These are phyloP conservation scores for Eristalis pertinax DNA, from an alignment of 2,888 invertebrate species.

Conservation along the genomic window DNA sequence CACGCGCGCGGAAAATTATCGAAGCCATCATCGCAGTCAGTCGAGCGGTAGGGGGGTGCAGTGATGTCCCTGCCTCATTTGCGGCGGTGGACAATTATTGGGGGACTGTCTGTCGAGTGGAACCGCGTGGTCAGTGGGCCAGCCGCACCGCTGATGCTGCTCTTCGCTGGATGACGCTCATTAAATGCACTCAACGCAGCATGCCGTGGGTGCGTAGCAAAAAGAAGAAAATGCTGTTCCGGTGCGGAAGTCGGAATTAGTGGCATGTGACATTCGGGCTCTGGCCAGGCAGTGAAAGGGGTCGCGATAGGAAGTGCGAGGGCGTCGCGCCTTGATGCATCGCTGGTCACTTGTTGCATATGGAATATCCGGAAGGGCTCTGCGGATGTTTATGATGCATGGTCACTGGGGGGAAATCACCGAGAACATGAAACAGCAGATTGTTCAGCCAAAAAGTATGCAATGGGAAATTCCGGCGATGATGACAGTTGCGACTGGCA, in stretches of 20 bases:
- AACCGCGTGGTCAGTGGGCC: slow-evolving; percentile 22
- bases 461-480: too few species aligned
- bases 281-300: background rate
- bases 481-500: too few species aligned
- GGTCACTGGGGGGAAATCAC: background rate
- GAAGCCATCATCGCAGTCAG: slow-evolving; percentile 41
- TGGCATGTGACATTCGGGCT: slow-evolving; percentile 55
- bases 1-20: slow-evolving; percentile 58
- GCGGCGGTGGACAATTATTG: slow-evolving; percentile 54
- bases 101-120: slow-evolving; percentile 27
- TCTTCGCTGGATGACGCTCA: background rate
- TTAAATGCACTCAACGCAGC: slow-evolving; percentile 16
- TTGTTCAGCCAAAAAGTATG: background rate
- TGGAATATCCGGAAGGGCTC: slow-evolving; percentile 11
- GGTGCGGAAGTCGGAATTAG: slow-evolving; percentile 69
- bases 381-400: background rate
- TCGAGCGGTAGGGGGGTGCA: background rate
- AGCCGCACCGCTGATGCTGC: slow-evolving; percentile 21
- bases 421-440: background rate
- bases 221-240: slow-evolving; percentile 57
- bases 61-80: slow-evolving; percentile 37
- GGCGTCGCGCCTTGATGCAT: slow-evolving; percentile 64
- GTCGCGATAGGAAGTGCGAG: background rate
- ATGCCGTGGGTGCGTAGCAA: background rate
- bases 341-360: slow-evolving; percentile 51